Percentiles rank a stretch among this genome's conserved stretches.
phyloP scores from a whole-genome alignment of 1,140 invertebrate genomes.

The Calliopsis andreniformis region DNA sequence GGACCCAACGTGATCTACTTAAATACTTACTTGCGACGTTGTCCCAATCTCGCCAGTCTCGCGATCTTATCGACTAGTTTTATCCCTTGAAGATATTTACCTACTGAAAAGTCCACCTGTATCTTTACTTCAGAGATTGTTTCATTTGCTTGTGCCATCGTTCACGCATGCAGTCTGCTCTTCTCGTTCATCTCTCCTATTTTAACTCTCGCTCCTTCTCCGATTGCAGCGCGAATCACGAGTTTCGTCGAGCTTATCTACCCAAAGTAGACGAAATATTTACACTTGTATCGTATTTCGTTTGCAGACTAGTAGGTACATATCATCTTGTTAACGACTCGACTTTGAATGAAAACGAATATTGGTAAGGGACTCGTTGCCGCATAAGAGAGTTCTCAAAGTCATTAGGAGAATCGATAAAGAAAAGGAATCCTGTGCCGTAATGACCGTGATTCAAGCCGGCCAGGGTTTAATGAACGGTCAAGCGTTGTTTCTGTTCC shows the following conservation, averaged over 20 bases:
- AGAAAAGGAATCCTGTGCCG: slow-evolving; percentile 33
- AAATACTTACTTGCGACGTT: too few species aligned
- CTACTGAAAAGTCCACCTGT: too few species aligned
- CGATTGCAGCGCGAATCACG: neutral
- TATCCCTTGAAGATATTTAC: too few species aligned
- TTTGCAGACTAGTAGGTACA: neutral
- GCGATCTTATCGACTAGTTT: slow-evolving; percentile 34
- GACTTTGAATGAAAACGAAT: neutral
- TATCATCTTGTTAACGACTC: too few species aligned
- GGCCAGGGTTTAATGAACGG: slow-evolving; percentile 44
- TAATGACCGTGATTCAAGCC: slow-evolving; percentile 42
- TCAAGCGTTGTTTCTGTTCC: slow-evolving; percentile 44
- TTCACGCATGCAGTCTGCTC: neutral
- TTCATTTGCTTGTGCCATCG: too few species aligned
- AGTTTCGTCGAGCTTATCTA: neutral
- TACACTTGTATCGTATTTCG: neutral
- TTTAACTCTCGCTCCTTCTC: neutral
- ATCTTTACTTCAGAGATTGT: too few species aligned
- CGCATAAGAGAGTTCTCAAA: too few species aligned
- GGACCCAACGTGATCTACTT: slow-evolving; percentile 19
- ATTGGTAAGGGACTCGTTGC: too few species aligned
- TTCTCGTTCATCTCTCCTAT: neutral
- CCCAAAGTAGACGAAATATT: neutral
- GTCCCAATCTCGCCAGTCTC: too few species aligned
- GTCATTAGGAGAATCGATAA: slow-evolving; percentile 18